These are phyloP conservation scores for Pangasius mekongensis DNA, from an alignment of 2,797 vertebrate genomes.

Conservation along the genomic window DNA sequence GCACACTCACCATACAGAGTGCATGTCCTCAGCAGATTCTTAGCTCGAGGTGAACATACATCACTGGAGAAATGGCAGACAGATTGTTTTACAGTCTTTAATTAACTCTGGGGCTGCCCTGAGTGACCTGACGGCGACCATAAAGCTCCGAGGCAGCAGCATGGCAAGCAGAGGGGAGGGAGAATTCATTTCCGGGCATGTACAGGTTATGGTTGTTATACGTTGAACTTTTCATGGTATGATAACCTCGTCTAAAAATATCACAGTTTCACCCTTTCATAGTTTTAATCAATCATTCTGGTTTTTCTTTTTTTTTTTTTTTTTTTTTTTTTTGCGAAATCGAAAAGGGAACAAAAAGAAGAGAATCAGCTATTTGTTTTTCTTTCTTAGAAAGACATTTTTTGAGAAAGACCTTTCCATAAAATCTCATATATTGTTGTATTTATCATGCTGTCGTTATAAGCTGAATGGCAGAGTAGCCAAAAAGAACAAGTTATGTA, in stretches of 20 bases:
- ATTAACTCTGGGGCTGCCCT: slow-evolving; percentile 55
- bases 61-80: slow-evolving; percentile 45
- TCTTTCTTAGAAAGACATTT: background rate
- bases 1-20: slow-evolving; percentile 25
- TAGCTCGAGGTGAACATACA: slow-evolving; percentile 50
- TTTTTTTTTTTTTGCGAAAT: background rate
- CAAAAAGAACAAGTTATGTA: background rate
- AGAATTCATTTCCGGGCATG: slow-evolving; percentile 48
- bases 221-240: slow-evolving; percentile 25
- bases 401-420: background rate
- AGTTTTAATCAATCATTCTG: background rate
- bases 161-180: slow-evolving; percentile 17
- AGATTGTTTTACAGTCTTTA: slow-evolving; percentile 60
- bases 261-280: background rate
- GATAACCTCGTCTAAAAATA: slow-evolving; percentile 11
- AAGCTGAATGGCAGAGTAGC: background rate
- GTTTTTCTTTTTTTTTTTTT: background rate
- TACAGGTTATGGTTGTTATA: background rate
- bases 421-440: background rate
- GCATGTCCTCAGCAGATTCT: slow-evolving; percentile 43
- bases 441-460: background rate
- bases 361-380: background rate
- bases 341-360: background rate
- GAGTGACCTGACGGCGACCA: slow-evolving; percentile 51
- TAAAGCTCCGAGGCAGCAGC: slow-evolving; percentile 41